Evolutionary conservation across 64 coral and sea anemone genomes (phyloP).

Genomic region (Dendronephthya gigantea): DNA sequence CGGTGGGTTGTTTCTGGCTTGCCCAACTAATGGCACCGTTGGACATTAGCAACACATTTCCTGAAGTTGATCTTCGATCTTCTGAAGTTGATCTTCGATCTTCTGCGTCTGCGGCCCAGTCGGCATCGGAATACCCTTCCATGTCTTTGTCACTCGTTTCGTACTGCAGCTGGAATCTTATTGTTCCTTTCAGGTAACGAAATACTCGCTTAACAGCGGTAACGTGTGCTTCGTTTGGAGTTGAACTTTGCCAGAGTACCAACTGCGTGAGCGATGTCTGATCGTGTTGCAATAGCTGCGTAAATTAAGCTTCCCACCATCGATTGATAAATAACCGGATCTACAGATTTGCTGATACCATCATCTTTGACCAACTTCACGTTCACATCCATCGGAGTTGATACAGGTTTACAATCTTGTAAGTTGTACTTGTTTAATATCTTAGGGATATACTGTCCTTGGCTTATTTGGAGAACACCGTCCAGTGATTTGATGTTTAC

Average conservation of each 20-base stretch:
- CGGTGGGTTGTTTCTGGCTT: neutral
- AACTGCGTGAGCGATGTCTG: slow-evolving; percentile 19
- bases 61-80: slow-evolving; percentile 1
- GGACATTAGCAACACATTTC: neutral
- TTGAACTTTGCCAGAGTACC: slow-evolving; percentile 11
- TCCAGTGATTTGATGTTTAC: neutral
- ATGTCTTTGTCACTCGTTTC: neutral
- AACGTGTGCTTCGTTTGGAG: neutral
- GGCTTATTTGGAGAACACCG: neutral
- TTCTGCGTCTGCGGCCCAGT: neutral
- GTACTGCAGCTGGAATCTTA: neutral
- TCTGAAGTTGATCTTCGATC: too few species aligned
- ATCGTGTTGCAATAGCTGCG: slow-evolving; percentile 13
- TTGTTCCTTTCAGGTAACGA: neutral
- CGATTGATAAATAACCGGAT: slow-evolving; percentile 29
- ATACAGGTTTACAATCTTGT: neutral
- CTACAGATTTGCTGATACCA: neutral
- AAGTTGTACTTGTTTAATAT: neutral
- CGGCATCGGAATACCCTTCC: neutral
- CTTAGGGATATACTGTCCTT: neutral
- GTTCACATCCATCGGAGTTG: neutral
- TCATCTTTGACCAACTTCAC: neutral
- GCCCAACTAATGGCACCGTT: neutral
- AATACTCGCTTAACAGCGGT: neutral
- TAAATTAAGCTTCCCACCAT: slow-evolving; percentile 29